phyloP scores from a whole-genome alignment of 1,140 invertebrate species.

The Pararge aegeria region DNA sequence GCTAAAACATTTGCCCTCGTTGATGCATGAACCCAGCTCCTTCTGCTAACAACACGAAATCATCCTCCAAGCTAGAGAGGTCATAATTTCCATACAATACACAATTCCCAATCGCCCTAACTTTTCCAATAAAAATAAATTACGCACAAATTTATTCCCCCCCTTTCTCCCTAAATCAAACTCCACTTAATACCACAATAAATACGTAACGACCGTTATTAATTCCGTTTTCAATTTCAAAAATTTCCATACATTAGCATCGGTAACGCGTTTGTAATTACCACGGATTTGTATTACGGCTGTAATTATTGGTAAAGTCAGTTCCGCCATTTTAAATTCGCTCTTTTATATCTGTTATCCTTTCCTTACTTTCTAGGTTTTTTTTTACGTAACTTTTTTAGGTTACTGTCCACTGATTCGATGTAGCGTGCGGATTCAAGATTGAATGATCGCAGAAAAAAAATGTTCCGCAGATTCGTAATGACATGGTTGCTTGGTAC shows the following conservation, averaged over 20 bases:
- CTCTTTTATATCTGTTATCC: background rate
- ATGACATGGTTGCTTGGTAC: no score
- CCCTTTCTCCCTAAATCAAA: background rate
- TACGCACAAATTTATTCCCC: background rate
- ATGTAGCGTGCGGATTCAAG: no score
- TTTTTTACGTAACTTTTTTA: background rate
- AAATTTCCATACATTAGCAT: constrained; percentile 33
- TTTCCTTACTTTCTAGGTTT: background rate
- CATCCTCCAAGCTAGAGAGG: no score
- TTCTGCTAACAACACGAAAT: no score
- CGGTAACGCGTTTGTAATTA: constrained; percentile 24
- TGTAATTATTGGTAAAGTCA: constrained; percentile 13
- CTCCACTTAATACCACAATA: constrained; percentile 5
- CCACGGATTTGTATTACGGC: constrained; percentile 10
- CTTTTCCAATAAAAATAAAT: constrained; percentile 1
- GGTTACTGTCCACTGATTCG: no score
- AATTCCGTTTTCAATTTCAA: constrained; percentile 19
- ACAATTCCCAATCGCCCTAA: background rate
- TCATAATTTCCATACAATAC: background rate
- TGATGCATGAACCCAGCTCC: no score
- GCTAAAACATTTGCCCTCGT: no score
- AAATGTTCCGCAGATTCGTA: no score
- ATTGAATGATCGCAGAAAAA: no score
- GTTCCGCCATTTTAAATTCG: constrained; percentile 10
- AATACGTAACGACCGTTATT: constrained; percentile 15